Evolutionary conservation across 2,888 invertebrate species (phyloP), one percentile per base, ranked within the genome.

Genomic region (Watsonalla binaria): DNA sequence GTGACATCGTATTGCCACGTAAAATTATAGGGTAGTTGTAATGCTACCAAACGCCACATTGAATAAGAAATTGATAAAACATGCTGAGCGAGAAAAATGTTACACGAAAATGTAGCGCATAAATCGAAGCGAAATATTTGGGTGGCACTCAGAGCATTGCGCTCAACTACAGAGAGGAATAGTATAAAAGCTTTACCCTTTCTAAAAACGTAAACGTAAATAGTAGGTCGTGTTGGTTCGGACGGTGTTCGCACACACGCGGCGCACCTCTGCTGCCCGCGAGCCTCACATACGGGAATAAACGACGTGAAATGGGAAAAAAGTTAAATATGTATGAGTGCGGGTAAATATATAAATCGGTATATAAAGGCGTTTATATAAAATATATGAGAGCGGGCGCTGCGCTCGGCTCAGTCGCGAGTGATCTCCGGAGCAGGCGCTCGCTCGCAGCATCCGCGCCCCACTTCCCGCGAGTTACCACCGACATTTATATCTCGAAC

Each of bases 301-400:
- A 88, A 86, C 89, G 88, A 86, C 80, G 83, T 84, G 88, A 88
- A 90, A 90, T 90, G 87, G 87, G 86, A 89, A 90, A 90, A 90
- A 90, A 88, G 85, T 90, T 88, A 88, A 90, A 90, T 90, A 90
- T 90, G 90, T 90, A 90, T 88, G 90, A 88, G 90, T 90, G 90
- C 77, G 90, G 86, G 90, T 86, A 90, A 90, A 90, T 90, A 90
- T 87, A 90, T 90, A 90, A 90, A 90, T 90, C 86, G 88, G 89
- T 88, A 90, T 84, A 90, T 90, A 86, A 75, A 76, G 73, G 76
- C 78, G 80, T 84, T 84, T 89, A 86, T 86, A 86, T 88, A 86
- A 82, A 83, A 87, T 84, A 83, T 83, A 80, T 77, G 78, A 71
- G 72, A 77, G 78, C 72, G 80, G 68, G 82, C 78, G 78, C 62